Evolutionary conservation across 2,113 vertebrate species (phyloP).

Genomic region (Equus przewalskii): DNA sequence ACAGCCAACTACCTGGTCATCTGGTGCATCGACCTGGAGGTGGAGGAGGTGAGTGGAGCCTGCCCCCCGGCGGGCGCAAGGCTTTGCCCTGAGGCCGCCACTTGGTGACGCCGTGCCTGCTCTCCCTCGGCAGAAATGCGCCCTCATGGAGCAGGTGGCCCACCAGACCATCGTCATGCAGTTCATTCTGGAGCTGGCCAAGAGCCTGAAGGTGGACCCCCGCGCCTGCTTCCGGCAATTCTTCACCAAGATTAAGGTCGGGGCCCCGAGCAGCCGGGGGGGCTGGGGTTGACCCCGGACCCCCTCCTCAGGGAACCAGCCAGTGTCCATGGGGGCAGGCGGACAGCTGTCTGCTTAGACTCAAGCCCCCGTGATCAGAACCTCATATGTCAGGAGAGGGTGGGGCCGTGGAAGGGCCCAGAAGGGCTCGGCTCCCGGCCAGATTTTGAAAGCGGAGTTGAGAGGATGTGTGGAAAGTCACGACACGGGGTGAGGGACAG

Average conservation of each 20-base stretch:
- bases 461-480: neutral
- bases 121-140: constrained; percentile 90
- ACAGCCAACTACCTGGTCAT: constrained; percentile 97
- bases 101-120: rapidly evolving
- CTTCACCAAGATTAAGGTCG: constrained; percentile 96
- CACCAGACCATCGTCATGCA: constrained; percentile 99
- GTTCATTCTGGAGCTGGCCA: constrained; percentile 96
- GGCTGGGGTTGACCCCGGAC: neutral
- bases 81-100: rapidly evolving
- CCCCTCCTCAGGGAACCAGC: neutral
- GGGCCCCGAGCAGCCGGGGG: rapidly evolving
- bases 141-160: constrained; percentile 97
- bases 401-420: rapidly evolving
- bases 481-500: neutral
- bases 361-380: neutral
- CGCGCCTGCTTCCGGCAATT: constrained; percentile 97
- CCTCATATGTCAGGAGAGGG: neutral
- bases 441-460: neutral
- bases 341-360: rapidly evolving
- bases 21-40: constrained; percentile 98
- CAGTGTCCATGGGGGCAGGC: rapidly evolving
- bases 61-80: rapidly evolving
- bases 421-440: neutral
- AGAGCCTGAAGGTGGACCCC: constrained; percentile 96
- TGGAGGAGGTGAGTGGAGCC: constrained; percentile 92